Base-by-base conservation (phyloP, 64 coral and sea anemone species). In the Trachythela sp. region DNA sequence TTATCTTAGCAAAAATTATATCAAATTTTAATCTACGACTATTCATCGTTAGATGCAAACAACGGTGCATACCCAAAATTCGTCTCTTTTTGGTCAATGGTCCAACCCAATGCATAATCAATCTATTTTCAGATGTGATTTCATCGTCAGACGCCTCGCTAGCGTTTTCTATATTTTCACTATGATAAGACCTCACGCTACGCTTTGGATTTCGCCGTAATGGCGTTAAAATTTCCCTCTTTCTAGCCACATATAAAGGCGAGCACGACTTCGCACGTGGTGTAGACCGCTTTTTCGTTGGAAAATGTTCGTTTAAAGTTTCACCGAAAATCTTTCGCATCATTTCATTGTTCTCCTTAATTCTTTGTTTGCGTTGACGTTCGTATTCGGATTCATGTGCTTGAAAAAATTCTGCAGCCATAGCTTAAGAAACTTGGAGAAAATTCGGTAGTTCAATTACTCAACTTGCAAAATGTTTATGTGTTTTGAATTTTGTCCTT, bases 301-400 rank as follows among this genome's bases (percentile, higher is more conserved):
- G 18, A 64, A 24, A 24, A 8, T 13, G 20, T 0, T 36, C 30
- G 20, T 2, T 35, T 4, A 37, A 8, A 80, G 31, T 37, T 39
- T 80, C 75, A 9, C 75, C 75, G 8, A 80, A 80, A 1, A 80
- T 35, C 75, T 35, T 80, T 15, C 37, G 31, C 75, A 80, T 80
- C 34, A 80, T 80, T 80, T 80, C 75, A 37, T 80, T 80, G 35
- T 80, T 80, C 20, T 80, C 75, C 75, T 80, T 39, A 30, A 80
- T 80, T 29, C 20, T 80, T 30, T 80, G 75, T 30, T 80, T 39
- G 0, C 75, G 31, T 18, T 35, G 13, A 15, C 31, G 20, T 37
- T 80, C 75, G 30, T 80, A 80, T 17, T 35, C 75, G 17, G 27
- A 34, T 37, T 80, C 37, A 11, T 35, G 20, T 80, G 15, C 75